These are phyloP conservation scores for Microctonus hyperodae DNA, from an alignment of 2,888 invertebrate genomes.

Conservation along the genomic window DNA sequence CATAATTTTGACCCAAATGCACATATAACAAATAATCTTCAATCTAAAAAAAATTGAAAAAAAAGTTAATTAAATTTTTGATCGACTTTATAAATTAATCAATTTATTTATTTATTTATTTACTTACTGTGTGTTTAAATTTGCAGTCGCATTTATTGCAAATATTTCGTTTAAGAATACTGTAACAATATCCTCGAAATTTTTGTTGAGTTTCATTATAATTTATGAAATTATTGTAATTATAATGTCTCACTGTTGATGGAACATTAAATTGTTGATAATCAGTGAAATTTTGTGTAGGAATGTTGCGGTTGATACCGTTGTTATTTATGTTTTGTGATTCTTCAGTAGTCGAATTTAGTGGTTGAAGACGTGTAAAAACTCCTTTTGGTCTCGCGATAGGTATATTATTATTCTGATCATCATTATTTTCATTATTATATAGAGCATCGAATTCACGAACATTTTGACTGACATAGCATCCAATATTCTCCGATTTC, in stretches of 20 bases:
- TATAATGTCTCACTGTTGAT: not conserved
- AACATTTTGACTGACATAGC: not conserved
- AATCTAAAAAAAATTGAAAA: not conserved
- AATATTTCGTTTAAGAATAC: not conserved
- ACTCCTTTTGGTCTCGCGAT: not conserved
- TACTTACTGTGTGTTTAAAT: not conserved
- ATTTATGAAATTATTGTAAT: no score
- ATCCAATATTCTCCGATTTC: conserved; percentile 28
- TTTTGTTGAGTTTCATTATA: not conserved
- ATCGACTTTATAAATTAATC: not conserved
- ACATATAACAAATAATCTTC: not conserved
- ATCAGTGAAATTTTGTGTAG: no score
- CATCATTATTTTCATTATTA: not conserved
- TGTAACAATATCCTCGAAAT: not conserved
- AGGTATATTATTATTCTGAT: not conserved
- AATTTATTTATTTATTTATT: not conserved
- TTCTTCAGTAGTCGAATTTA: no score
- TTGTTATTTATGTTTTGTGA: no score
- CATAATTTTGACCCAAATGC: not conserved
- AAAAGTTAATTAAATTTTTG: not conserved
- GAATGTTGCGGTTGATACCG: not conserved
- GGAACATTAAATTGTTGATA: not conserved
- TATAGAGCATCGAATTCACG: not conserved
- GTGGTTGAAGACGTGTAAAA: not conserved
- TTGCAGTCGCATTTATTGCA: not conserved